phyloP scores from a whole-genome alignment of 2,797 vertebrate genomes.

The Pantherophis vulpinus region DNA sequence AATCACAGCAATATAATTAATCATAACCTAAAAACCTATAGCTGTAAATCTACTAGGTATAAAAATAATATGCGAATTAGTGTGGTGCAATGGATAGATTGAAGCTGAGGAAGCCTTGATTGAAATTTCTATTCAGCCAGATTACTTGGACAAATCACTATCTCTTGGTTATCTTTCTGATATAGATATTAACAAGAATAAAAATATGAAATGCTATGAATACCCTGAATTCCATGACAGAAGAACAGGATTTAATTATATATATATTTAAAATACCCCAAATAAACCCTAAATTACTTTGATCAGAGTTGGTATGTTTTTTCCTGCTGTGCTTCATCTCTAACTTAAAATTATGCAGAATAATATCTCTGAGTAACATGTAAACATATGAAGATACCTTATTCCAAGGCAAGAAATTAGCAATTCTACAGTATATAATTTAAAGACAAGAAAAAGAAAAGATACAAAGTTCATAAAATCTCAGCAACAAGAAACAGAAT shows the following conservation, averaged over 20 bases:
- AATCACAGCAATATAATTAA: neutral
- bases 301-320: neutral
- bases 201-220: neutral
- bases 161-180: neutral
- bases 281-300: neutral
- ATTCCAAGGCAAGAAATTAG: neutral
- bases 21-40: neutral
- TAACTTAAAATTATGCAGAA: neutral
- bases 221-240: neutral
- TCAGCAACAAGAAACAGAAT: neutral
- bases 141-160: neutral
- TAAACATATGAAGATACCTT: neutral
- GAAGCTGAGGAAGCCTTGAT: neutral
- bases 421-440: neutral
- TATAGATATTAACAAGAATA: neutral
- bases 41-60: neutral
- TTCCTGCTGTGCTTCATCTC: neutral
- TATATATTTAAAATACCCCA: too few species aligned
- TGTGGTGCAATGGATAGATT: neutral
- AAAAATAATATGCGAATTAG: neutral
- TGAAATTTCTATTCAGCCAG: neutral
- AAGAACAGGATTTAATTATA: neutral
- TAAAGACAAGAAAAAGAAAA: neutral
- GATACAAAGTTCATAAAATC: neutral
- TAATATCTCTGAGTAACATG: neutral